Evolutionary conservation across 2,113 vertebrate species (phyloP).

Genomic region (Callaeas wilsoni): DNA sequence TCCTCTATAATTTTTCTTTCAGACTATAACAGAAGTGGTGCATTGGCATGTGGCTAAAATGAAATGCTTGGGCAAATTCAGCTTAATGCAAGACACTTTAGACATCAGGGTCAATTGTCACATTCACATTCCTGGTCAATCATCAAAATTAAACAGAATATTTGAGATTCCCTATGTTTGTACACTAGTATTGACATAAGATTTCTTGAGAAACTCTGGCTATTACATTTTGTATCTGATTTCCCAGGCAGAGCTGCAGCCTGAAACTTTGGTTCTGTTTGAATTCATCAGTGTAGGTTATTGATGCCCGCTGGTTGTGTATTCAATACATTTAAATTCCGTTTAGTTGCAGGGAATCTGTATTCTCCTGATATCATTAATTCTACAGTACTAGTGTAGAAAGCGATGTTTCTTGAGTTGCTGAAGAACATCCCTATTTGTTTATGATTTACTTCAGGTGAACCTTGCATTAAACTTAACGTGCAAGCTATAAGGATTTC

Average conservation of each 20-base stretch:
- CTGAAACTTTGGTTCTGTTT: neutral
- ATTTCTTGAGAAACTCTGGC: neutral
- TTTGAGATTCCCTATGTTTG: neutral
- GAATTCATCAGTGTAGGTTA: neutral
- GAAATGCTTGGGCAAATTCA: neutral
- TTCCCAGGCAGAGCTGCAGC: neutral
- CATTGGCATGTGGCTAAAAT: neutral
- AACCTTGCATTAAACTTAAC: neutral
- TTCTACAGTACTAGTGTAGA: neutral
- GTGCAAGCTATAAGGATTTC: neutral
- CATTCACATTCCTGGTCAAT: neutral
- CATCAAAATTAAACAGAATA: neutral
- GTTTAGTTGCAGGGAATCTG: neutral
- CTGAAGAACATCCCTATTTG: neutral
- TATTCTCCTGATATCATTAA: neutral
- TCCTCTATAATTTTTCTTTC: neutral
- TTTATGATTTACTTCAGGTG: neutral
- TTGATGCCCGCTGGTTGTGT: accelerated
- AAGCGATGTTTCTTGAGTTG: neutral
- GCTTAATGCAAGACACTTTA: neutral
- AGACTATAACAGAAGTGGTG: neutral
- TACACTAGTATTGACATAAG: neutral
- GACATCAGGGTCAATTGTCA: neutral
- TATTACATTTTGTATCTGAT: neutral
- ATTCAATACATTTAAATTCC: neutral